phyloP scores from a whole-genome alignment of 2,113 vertebrate species.

The Pseudopipra pipra region DNA sequence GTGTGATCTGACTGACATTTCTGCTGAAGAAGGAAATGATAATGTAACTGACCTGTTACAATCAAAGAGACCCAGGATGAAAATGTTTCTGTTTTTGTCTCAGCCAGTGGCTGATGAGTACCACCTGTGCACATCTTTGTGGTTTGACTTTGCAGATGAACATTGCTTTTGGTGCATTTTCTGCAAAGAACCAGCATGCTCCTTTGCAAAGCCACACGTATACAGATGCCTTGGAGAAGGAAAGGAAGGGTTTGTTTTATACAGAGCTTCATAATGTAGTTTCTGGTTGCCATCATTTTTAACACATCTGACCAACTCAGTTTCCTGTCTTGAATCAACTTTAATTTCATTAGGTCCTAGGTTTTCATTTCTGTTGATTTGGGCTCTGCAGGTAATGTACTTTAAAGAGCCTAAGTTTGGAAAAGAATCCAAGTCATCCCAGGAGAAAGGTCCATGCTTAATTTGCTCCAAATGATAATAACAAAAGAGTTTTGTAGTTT shows the following conservation, averaged over 20 bases:
- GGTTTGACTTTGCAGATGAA: background rate
- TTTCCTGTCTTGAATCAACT: conserved; percentile 71
- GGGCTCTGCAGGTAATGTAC: background rate
- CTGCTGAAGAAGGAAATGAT: background rate
- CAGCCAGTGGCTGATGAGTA: background rate
- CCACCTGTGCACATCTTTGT: background rate
- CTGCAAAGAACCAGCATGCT: background rate
- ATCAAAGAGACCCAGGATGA: background rate
- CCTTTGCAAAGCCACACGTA: background rate
- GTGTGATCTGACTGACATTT: background rate
- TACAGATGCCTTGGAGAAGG: background rate
- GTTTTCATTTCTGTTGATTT: conserved; percentile 43
- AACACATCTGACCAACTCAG: conserved; percentile 70
- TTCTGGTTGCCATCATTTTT: conserved; percentile 67
- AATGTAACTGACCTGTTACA: fast-evolving
- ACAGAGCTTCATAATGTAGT: background rate
- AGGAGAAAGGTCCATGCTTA: background rate
- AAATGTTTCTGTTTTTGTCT: background rate
- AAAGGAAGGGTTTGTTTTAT: background rate
- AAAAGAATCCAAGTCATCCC: background rate
- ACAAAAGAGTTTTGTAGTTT: background rate
- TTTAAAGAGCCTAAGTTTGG: conserved; percentile 37
- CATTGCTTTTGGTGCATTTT: background rate
- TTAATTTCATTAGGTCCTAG: conserved; percentile 43
- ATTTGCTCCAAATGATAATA: conserved; percentile 50